A percentile compares a stretch with the other conserved stretches of the same genome.
Evolutionary conservation across 2,113 vertebrate genomes (phyloP).

Genomic region (Heterocephalus glaber): DNA sequence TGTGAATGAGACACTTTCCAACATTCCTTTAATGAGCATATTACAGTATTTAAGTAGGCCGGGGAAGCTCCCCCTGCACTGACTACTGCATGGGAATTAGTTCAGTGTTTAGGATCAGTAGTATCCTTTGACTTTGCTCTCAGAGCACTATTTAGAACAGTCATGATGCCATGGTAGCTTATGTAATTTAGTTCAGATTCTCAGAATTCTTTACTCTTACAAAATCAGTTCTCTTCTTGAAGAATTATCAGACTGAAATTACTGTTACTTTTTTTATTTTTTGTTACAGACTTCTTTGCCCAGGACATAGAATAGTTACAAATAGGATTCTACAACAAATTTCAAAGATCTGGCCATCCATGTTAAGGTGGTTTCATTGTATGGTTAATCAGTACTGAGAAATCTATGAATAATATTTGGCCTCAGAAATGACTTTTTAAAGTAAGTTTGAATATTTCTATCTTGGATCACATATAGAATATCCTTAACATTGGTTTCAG

Average conservation of each 20-base stretch:
- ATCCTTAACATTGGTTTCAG: not conserved
- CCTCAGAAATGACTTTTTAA: not conserved
- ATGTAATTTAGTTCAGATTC: not conserved
- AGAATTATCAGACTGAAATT: not conserved
- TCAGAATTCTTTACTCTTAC: not conserved
- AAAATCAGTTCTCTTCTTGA: not conserved
- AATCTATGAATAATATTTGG: not conserved
- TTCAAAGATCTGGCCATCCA: not conserved
- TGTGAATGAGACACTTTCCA: constrained; percentile 68
- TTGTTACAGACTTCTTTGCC: not conserved
- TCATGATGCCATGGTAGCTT: not conserved
- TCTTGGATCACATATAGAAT: not conserved
- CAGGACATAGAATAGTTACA: not conserved
- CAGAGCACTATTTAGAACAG: not conserved
- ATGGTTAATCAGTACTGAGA: not conserved
- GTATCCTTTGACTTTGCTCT: not conserved
- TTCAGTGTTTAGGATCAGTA: not conserved
- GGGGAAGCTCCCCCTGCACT: not conserved
- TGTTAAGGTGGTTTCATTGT: not conserved
- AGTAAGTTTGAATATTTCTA: not conserved
- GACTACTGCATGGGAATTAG: not conserved
- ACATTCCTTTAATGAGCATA: constrained; percentile 57
- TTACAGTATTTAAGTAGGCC: not conserved
- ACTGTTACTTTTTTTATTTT: not conserved
- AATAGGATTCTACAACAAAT: not conserved